Evolutionary conservation across 2,888 invertebrate species (phyloP), one percentile per base, ranked within the genome.

Genomic region (Bhutanitis thaidina): DNA sequence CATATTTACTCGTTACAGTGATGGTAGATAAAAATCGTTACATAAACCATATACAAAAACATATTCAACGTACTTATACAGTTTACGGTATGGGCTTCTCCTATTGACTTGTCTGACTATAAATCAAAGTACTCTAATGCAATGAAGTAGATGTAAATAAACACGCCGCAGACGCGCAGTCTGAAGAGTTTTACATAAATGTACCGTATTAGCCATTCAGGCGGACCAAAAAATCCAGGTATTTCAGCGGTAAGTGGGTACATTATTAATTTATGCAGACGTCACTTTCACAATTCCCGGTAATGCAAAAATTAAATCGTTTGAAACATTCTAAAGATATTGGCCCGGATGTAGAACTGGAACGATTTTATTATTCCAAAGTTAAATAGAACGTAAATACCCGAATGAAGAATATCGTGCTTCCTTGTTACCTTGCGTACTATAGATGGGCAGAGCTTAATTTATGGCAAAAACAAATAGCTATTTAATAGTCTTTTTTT

Each of bases 141-240:
- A 66, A 69, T 66, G 60, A 65, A 52, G 60, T 54, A 57, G 60
- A 67, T 64, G 63, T 61, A 72, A 72, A 71, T 71, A 71, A 70
- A 69, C 55, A 58, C 49, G 40, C 16, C 55, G 67, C 71, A 74
- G 80, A 75, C 79, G 69, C 65, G 79, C 77, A 59, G 79, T 80
- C 80, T 81, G 71, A 67, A 67, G 63, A 64, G 61, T 64, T 61
- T 67, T 65, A 5, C 5, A 67, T 65, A 53, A 53, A 56, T 53
- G 54, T 52, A 49, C 27, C 43, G 36, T 37, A 36, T 56, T 44
- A 53, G 43, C 44, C 14, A 20, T 40, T 14, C 41, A 25, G 15
- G 34, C 32, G 30, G n/a, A n/a, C 20, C 20, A 13, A 53, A 53
- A 29, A 41, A 37, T 46, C 48, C 34, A 47, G 44, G 43, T 27